Evolutionary conservation across 2,113 vertebrate genomes (phyloP), one percentile per base, ranked within the genome.

Genomic region (Dasypus novemcinctus): DNA sequence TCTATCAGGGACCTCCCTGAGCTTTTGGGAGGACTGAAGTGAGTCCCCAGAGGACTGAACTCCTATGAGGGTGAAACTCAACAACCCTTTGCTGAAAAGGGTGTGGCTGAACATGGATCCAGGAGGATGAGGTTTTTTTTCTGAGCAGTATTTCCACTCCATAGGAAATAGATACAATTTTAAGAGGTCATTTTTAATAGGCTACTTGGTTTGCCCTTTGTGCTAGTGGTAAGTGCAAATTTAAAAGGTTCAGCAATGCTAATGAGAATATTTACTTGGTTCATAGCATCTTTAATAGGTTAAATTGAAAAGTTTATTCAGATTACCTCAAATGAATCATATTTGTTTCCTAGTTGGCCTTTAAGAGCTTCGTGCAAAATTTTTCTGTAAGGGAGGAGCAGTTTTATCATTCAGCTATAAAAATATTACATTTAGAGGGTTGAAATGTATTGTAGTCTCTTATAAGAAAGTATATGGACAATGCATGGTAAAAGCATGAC

Each of bases 291-390:
- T 93, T 72, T 94, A 87, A 49, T 72, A 92, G 1, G 0, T 83
- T 96, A 88, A 93, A 57, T 27, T 69, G 25, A 93, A 86, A 79
- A 68, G 78, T 76, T 94, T 80, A 83, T 74, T 90, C 11, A 93
- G 61, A 87, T 2, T 15, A 46, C 49, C 66, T 93, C 75, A 68
- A 57, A 78, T 25, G 64, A 69, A 76, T 84, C 52, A 36, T 94
- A 18, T 83, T 68, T 71, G 38, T 93, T 80, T 92, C 41, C 31
- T 61, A 76, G 27, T 75, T 90, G 33, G 13, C 93, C 25, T 38
- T 38, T 81, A 69, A 31, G 23, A 76, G 29, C 49, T 84, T 95
- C 57, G 49, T 74, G 46, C 29, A 82, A 82, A 68, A 72, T 69
- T 71, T 75, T 82, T 91, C 46, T 69, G 12, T 80, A 61, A 76